Conservation (phyloP, 2,888 invertebrate genomes). For the Cephus rjabovi region DNA sequence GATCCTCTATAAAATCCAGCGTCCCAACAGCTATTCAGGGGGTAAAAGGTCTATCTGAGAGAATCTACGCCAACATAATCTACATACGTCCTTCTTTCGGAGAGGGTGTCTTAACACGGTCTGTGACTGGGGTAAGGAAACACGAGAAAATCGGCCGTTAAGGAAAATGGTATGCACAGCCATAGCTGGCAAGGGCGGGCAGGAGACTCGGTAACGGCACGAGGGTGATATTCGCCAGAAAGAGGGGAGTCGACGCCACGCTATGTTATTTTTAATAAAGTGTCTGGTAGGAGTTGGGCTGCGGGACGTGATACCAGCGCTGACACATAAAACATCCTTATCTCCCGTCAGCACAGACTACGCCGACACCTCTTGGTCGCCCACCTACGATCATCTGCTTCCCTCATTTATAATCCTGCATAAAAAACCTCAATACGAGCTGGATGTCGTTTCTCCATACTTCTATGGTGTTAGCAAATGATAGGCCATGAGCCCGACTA, state of each 20-base stretch:
- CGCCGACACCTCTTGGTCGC: slow-evolving; percentile 20
- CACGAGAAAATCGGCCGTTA: slow-evolving; percentile 34
- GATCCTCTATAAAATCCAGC: not conserved
- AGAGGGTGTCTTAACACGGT: not conserved
- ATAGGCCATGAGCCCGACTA: not conserved
- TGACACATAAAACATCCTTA: slow-evolving; percentile 53
- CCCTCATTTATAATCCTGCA: slow-evolving; percentile 28
- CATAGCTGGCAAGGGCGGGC: slow-evolving; percentile 21
- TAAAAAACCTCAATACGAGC: slow-evolving; percentile 13
- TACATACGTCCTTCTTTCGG: not conserved
- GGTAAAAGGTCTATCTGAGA: not conserved
- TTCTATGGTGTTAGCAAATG: not conserved
- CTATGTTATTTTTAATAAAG: slow-evolving; percentile 52
- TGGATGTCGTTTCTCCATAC: not conserved
- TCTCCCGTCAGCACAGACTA: slow-evolving; percentile 43
- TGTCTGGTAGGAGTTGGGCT: slow-evolving; percentile 34
- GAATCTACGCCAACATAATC: not conserved
- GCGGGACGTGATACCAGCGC: slow-evolving; percentile 40
- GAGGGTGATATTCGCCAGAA: slow-evolving; percentile 16
- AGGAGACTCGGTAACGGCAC: not conserved
- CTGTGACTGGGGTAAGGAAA: slow-evolving; percentile 5
- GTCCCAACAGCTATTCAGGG: not conserved
- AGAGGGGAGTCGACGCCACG: slow-evolving; percentile 28
- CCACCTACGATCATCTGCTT: slow-evolving; percentile 32
- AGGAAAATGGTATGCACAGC: slow-evolving; percentile 38